Percentiles rank a stretch among this genome's conserved stretches.
These are phyloP conservation scores for Diachasma alloeum DNA, from an alignment of 1,140 invertebrate species.

Conservation along the genomic window DNA sequence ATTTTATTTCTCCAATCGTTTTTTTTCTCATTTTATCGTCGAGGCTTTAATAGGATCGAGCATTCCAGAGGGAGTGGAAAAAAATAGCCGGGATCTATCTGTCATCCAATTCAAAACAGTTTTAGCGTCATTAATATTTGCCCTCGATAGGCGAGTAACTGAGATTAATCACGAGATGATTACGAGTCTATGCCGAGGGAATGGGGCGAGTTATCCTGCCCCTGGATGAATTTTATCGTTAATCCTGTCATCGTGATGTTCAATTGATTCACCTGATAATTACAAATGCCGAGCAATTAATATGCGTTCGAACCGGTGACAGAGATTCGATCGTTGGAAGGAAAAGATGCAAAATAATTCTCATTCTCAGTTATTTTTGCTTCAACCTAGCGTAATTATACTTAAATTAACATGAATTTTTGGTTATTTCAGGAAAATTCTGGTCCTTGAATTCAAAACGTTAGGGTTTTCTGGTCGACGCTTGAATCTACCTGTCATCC, in stretches of 20 bases:
- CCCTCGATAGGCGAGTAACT: background rate
- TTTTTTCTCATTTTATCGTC: background rate
- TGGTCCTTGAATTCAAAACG: too few species aligned
- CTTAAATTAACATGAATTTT: too few species aligned
- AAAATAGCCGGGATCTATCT: background rate
- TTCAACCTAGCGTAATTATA: too few species aligned
- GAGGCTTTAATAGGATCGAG: background rate
- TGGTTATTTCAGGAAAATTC: too few species aligned
- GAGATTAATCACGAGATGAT: slow-evolving; percentile 31
- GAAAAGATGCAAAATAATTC: too few species aligned
- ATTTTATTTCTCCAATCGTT: background rate
- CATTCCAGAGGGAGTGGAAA: background rate
- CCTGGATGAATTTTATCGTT: background rate
- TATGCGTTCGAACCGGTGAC: too few species aligned
- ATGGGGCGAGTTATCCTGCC: background rate
- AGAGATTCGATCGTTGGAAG: too few species aligned
- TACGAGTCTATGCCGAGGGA: background rate
- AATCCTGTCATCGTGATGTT: background rate
- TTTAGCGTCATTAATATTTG: slow-evolving; percentile 26
- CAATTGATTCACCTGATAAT: background rate
- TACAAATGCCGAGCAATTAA: background rate
- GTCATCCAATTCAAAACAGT: slow-evolving; percentile 23
- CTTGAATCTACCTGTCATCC: slow-evolving; percentile 14
- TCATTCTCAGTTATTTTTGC: too few species aligned
- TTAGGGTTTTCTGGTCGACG: too few species aligned